Evolutionary conservation across 2,113 vertebrate genomes (phyloP), one percentile per base, ranked within the genome.

Genomic region (Zosterops japonicus): DNA sequence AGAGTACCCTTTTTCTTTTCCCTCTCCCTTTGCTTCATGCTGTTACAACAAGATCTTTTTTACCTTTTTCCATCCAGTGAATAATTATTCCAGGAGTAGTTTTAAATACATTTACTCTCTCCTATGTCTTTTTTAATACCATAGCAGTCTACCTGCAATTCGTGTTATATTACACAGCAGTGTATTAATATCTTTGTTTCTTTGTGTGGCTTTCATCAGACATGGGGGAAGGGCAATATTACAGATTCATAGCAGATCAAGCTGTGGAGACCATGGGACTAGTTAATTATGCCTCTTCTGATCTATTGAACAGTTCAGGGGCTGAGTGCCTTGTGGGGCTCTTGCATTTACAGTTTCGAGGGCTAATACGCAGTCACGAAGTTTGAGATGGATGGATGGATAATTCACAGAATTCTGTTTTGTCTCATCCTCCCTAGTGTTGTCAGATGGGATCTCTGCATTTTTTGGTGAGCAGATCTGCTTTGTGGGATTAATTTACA

Each of bases 121-220:
- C 11, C 23, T 11, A 7, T 83, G 2, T 41, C 8, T 53, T 39
- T 81, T 59, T 47, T 8, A 52, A 41, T 50, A 55, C 24, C 9
- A 16, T 41, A 33, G 24, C 24, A 6, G 8, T 59, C 19, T 13
- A 1, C 7, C 55, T 77, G 63, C 24, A 69, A 1, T 82, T 44
- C 42, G 9, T 75, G 12, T 81, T 81, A 0, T 6, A 2, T 87
- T 35, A 52, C 2, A 4, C 18, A 70, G 39, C 9, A n/a, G 16
- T 19, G 12, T 41, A 20, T 57, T 81, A 55, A 44, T 57, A 69
- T 42, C 41, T 79, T 50, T 46, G 31, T 74, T 93, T 79, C 74
- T 94, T 88, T 90, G 61, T 86, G 56, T 75, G 68, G 42, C 68
- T 90, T 95, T 81, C 88, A 70, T 88, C 79, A 78, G 80, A 60